phyloP scores from a whole-genome alignment of 2,113 vertebrate genomes.

The Meleagris gallopavo region DNA sequence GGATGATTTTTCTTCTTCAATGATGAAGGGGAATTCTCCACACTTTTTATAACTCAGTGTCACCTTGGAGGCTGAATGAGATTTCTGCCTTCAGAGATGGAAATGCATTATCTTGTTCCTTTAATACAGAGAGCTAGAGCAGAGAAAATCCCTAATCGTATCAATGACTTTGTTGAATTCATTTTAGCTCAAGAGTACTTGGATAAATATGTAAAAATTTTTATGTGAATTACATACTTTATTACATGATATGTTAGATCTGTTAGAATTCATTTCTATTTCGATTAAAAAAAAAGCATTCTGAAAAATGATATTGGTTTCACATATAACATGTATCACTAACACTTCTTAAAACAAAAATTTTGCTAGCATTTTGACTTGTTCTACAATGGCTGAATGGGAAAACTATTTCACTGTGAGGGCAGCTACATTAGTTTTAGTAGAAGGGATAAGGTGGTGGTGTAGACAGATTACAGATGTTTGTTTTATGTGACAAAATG shows the following conservation, averaged over 20 bases:
- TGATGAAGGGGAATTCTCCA: not conserved
- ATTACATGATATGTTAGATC: not conserved
- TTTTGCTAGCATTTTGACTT: not conserved
- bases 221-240: not conserved
- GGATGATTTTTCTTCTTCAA: not conserved
- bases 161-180: not conserved
- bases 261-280: not conserved
- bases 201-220: not conserved
- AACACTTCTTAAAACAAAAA: not conserved
- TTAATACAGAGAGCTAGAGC: not conserved
- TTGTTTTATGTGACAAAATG: not conserved
- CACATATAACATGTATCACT: not conserved
- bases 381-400: not conserved
- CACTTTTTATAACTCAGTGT: not conserved
- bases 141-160: not conserved
- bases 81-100: not conserved
- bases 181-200: not conserved
- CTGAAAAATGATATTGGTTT: not conserved
- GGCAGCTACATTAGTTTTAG: not conserved
- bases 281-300: not conserved
- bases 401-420: not conserved
- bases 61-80: not conserved
- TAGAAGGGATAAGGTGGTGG: not conserved
- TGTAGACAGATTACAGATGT: not conserved
- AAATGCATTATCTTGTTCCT: not conserved